Base-by-base conservation (phyloP, 2,888 invertebrate genomes). In the Drosophila parthenogenetica region DNA sequence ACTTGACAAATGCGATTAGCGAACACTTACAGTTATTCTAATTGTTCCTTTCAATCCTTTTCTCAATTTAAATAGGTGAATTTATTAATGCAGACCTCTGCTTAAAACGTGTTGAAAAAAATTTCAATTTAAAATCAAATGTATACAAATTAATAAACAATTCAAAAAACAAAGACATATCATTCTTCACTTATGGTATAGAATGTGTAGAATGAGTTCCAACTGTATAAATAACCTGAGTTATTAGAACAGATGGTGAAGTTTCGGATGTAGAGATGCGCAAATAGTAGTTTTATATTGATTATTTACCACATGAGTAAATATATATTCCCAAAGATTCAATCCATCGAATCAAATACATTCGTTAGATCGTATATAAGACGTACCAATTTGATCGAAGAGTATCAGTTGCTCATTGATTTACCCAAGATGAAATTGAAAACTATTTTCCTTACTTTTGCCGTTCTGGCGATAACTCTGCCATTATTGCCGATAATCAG, bases 1-100 rank as follows among this genome's bases (percentile, higher is more conserved):
- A 43, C 73, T 61, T 86, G 84, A 83, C 76, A 86, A 78, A 71
- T 73, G 78, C 81, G 78, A 70, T 83, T 78, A 81, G 45, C 62
- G 69, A 65, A 48, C 43, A 69, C 59, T 79, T 67, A 60, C 63
- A 65, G 69, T 64, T 65, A 48, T 75, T 60, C 39, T 68, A 49
- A 65, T 77, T 65, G 64, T 48, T 57, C 22, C n/a, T 46, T 61
- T 51, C 17, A 46, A 5, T 8, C 29, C 2, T 16, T 29, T 13
- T 0, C 42, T 5, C 10, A 0, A 7, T 0, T 11, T 2, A 8
- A n/a, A 39, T 5, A 2, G 5, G 5, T 35, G 13, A 13, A 35
- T 35, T 35, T 13, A 11, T 8, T 29, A 8, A 8, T 1, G 29
- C 7, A 29, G 29, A 29, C 2, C 2, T 8, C 29, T 8, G 7